Conservation (phyloP, 2,888 invertebrate species). For the Diploptera punctata region DNA sequence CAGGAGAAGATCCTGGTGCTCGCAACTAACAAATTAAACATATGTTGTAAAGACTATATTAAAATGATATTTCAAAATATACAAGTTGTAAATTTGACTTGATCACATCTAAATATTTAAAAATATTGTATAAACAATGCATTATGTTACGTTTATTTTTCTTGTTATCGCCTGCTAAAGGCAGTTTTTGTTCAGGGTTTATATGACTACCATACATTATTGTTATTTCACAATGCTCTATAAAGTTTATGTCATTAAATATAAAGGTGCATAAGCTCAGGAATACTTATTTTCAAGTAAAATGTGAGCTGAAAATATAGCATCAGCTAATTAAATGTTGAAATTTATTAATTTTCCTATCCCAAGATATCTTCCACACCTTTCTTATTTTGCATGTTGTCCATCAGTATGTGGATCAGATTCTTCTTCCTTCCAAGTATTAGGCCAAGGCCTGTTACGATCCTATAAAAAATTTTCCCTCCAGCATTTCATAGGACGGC, state of each 20-base stretch:
- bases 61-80: neutral
- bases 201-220: neutral
- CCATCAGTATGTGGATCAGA: too few species aligned
- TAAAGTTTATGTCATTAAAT: slow-evolving; percentile 7
- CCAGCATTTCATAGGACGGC: too few species aligned
- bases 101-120: neutral
- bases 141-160: neutral
- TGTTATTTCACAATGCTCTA: neutral
- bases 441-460: too few species aligned
- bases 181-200: slow-evolving; percentile 11
- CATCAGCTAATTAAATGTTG: too few species aligned
- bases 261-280: neutral
- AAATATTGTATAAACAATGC: neutral
- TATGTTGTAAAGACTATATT: neutral
- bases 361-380: too few species aligned
- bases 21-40: neutral
- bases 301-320: too few species aligned
- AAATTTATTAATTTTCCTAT: too few species aligned
- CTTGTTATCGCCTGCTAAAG: neutral
- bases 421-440: too few species aligned
- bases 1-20: slow-evolving; percentile 19
- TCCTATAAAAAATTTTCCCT: too few species aligned
- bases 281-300: neutral
- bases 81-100: neutral
- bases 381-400: too few species aligned